These are phyloP conservation scores for Miniopterus natalensis DNA, from an alignment of 2,113 vertebrate genomes.

Conservation along the genomic window DNA sequence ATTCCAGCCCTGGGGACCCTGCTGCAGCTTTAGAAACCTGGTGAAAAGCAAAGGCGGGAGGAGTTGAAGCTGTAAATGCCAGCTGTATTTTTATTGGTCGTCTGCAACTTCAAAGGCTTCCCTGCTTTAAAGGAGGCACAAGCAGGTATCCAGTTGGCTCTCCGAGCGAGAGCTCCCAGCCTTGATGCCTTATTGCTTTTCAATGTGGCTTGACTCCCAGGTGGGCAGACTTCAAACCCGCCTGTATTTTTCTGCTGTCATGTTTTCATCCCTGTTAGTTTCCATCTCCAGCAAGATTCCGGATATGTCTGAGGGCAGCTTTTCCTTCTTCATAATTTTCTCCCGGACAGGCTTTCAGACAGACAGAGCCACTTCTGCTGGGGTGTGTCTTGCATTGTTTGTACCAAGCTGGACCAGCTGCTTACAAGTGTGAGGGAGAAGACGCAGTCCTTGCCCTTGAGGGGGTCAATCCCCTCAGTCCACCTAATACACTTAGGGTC, in stretches of 20 bases:
- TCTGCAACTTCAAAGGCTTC: conserved; percentile 90
- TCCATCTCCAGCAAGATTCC: conserved; percentile 40
- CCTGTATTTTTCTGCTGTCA: conserved; percentile 66
- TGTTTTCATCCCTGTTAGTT: conserved; percentile 63
- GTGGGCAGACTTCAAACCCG: conserved; percentile 72
- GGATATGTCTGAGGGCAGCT: conserved; percentile 10
- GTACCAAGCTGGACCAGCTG: background rate
- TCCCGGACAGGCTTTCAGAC: conserved; percentile 47
- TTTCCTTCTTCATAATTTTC: conserved; percentile 52
- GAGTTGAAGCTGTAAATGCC: conserved; percentile 82
- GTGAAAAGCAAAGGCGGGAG: conserved; percentile 64
- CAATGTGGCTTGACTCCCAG: conserved; percentile 83
- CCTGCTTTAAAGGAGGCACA: conserved; percentile 85
- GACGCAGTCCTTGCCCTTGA: background rate
- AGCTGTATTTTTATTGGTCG: conserved; percentile 90
- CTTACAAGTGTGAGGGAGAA: conserved; percentile 48
- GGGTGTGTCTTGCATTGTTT: background rate
- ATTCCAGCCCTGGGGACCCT: conserved; percentile 60
- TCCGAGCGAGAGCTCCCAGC: conserved; percentile 66
- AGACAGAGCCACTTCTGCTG: background rate
- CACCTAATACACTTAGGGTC: background rate
- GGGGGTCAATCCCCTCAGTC: background rate
- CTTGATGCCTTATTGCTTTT: conserved; percentile 87
- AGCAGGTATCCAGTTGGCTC: conserved; percentile 83
- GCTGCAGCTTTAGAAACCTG: conserved; percentile 70